Percentiles rank a stretch among this genome's conserved stretches.
Conservation (phyloP, 2,113 vertebrate species). For the Oxygymnocypris stewartii region DNA sequence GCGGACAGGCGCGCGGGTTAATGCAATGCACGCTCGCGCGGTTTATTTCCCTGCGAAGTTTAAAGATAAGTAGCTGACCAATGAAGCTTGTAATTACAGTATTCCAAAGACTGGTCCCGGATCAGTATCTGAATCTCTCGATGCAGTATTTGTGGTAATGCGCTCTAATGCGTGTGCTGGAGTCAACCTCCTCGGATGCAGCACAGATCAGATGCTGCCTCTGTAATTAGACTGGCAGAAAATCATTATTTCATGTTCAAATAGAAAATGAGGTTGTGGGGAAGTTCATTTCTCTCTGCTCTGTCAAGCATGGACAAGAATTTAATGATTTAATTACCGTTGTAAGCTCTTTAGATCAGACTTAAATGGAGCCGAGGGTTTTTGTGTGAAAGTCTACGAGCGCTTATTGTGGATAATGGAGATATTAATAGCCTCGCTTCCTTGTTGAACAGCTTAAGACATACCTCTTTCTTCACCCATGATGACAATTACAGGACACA, state of each 20-base stretch:
- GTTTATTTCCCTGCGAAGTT: constrained; percentile 93
- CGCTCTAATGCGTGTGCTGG: constrained; percentile 89
- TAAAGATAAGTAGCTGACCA: constrained; percentile 68
- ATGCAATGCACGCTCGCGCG: constrained; percentile 90
- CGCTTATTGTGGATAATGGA: constrained; percentile 37
- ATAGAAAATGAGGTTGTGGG: constrained; percentile 76
- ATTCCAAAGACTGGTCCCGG: constrained; percentile 63
- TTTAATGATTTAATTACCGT: constrained; percentile 99
- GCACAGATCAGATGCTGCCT: constrained; percentile 95
- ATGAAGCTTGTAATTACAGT: constrained; percentile 71
- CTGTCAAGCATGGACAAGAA: constrained; percentile 92
- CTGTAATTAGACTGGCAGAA: constrained; percentile 97
- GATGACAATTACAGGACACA: background rate
- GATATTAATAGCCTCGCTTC: constrained; percentile 2
- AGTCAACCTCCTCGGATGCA: constrained; percentile 93
- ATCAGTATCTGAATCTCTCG: constrained; percentile 82
- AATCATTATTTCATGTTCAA: constrained; percentile 96
- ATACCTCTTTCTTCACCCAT: background rate
- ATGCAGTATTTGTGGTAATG: no score
- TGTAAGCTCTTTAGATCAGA: constrained; percentile 97
- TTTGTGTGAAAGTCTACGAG: constrained; percentile 71
- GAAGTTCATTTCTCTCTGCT: constrained; percentile 93
- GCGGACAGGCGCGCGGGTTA: constrained; percentile 86
- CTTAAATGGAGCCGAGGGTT: constrained; percentile 86
- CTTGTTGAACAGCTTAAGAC: constrained; percentile 25